These are phyloP conservation scores for Linnaemya tessellans DNA, from an alignment of 2,888 invertebrate genomes.

Conservation along the genomic window DNA sequence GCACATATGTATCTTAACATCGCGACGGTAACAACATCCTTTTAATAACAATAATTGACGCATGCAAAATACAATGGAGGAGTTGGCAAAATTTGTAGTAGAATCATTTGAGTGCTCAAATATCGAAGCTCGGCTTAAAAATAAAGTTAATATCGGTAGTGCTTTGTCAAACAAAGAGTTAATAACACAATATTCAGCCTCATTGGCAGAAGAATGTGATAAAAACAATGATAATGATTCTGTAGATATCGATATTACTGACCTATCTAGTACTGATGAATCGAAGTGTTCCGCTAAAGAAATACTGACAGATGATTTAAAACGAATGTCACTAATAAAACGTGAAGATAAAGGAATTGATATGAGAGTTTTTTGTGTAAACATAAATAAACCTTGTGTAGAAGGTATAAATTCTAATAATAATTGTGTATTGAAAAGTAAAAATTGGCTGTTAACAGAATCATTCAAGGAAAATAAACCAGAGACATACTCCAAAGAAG, in stretches of 20 bases:
- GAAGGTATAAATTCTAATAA: slow-evolving; percentile 55
- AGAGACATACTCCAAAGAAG: slow-evolving; percentile 46
- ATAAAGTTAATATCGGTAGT: slow-evolving; percentile 78
- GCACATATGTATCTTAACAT: slow-evolving; percentile 22
- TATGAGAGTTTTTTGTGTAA: slow-evolving; percentile 65
- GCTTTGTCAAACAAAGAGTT: slow-evolving; percentile 70
- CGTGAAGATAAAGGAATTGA: slow-evolving; percentile 32
- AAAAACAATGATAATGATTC: slow-evolving; percentile 82
- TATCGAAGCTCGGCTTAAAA: slow-evolving; percentile 81
- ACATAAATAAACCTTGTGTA: slow-evolving; percentile 64
- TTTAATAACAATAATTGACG: background rate
- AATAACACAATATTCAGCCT: slow-evolving; percentile 73
- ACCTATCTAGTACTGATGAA: slow-evolving; percentile 80
- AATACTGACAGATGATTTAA: slow-evolving; percentile 66
- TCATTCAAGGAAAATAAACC: slow-evolving; percentile 76
- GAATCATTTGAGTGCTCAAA: slow-evolving; percentile 90
- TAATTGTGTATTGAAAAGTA: slow-evolving; percentile 71
- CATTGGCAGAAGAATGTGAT: slow-evolving; percentile 12
- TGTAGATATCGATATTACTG: slow-evolving; percentile 83
- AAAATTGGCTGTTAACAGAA: slow-evolving; percentile 82
- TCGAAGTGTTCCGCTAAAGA: slow-evolving; percentile 68
- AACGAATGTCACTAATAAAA: slow-evolving; percentile 78
- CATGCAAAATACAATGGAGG: slow-evolving; percentile 87
- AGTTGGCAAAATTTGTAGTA: slow-evolving; percentile 95
- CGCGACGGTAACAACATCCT: slow-evolving; percentile 18